These are phyloP conservation scores for Mormoops blainvillei DNA, from an alignment of 2,113 vertebrate species.

Conservation along the genomic window DNA sequence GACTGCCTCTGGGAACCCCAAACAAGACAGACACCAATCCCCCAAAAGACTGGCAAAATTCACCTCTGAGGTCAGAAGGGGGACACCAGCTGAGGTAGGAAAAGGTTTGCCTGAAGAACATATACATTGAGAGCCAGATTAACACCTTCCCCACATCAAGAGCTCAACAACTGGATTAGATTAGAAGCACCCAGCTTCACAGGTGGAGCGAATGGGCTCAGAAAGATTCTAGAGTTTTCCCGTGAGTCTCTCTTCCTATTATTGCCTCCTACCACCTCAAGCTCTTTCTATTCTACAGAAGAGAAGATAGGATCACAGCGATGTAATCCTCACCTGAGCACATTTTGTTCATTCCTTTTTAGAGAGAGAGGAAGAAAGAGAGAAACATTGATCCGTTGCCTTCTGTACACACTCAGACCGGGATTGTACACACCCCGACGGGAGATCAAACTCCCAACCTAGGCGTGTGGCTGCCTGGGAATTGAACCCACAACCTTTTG, in stretches of 20 bases:
- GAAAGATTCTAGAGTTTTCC: not conserved
- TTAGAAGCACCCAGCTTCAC: no score
- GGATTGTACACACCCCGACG: no score
- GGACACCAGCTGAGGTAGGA: not conserved
- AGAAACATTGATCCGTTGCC: no score
- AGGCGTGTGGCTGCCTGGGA: no score
- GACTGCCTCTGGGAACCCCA: not conserved
- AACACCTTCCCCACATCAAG: not conserved
- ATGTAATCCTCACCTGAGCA: not conserved
- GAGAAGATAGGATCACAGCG: not conserved
- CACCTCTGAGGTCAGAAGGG: not conserved
- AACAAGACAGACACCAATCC: not conserved
- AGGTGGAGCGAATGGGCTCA: accelerated
- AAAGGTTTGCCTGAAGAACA: not conserved
- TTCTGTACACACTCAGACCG: no score
- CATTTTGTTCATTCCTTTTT: no score
- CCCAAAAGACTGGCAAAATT: accelerated
- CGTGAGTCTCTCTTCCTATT: not conserved
- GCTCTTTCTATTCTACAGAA: not conserved
- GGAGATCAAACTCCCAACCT: no score
- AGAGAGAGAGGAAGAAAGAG: no score
- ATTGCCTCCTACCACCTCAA: not conserved
- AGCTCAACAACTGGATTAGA: not conserved
- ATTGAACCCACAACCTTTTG: no score
- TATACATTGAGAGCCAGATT: no score